phyloP scores from a whole-genome alignment of 2,797 vertebrate genomes.

The Cossypha caffra region DNA sequence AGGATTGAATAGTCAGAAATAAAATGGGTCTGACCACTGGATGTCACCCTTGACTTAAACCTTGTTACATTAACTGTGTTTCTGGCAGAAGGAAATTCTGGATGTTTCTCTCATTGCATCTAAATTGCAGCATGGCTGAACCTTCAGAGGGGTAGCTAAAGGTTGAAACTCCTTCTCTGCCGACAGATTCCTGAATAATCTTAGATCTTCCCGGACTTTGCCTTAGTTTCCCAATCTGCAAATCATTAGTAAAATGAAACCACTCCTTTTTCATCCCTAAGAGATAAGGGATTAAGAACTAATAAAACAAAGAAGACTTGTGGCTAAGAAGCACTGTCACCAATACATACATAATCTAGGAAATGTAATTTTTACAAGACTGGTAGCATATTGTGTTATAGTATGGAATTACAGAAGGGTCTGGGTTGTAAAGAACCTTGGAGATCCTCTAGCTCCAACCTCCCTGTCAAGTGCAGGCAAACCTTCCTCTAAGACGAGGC shows the following conservation, averaged over 20 bases:
- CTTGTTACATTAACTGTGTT: background rate
- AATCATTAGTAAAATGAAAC: background rate
- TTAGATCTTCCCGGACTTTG: background rate
- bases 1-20: background rate
- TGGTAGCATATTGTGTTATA: background rate
- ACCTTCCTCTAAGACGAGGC: background rate
- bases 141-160: background rate
- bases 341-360: background rate
- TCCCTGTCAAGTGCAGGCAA: too few relatives aligned
- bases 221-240: background rate
- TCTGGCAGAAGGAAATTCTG: background rate
- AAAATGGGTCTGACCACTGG: constrained; percentile 2
- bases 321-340: background rate
- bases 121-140: background rate
- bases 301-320: background rate
- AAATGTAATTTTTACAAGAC: background rate
- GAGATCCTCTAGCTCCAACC: background rate
- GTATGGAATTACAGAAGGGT: background rate
- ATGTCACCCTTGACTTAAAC: constrained; percentile 27
- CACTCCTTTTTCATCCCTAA: background rate
- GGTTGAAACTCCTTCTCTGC: background rate
- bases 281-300: background rate
- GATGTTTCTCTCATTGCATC: background rate
- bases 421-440: background rate
- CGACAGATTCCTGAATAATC: background rate